Conservation (phyloP, 2,113 vertebrate genomes). For the Maccullochella peelii region DNA sequence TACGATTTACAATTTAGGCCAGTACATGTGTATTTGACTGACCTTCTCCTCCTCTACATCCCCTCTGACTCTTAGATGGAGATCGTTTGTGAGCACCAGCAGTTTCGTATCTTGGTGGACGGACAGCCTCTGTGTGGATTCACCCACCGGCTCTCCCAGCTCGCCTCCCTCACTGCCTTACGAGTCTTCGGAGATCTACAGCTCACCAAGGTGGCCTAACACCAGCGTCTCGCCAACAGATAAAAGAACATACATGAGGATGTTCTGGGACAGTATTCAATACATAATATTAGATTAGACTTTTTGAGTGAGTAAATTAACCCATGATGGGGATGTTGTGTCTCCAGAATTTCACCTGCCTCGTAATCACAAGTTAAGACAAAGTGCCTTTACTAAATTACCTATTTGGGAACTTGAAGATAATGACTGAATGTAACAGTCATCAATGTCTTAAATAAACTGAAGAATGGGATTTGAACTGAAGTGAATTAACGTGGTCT, state of each 20-base stretch:
- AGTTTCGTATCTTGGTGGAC: constrained; percentile 91
- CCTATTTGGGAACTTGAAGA: constrained; percentile 66
- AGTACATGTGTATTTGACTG: no score
- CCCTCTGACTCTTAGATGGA: constrained; percentile 86
- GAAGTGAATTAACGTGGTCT: constrained; percentile 32
- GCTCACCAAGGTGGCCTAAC: constrained; percentile 92
- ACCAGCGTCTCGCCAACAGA: not conserved
- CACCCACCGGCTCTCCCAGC: constrained; percentile 85
- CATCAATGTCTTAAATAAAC: constrained; percentile 37
- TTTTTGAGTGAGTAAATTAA: constrained; percentile 42
- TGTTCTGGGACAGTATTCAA: constrained; percentile 16
- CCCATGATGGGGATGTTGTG: constrained; percentile 33
- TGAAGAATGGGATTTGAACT: constrained; percentile 59
- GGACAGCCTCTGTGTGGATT: constrained; percentile 92
- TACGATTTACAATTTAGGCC: no score
- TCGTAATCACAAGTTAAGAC: constrained; percentile 66
- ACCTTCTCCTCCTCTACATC: not conserved
- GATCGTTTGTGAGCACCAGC: constrained; percentile 93
- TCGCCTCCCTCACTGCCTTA: constrained; percentile 87
- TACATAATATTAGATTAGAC: constrained; percentile 47
- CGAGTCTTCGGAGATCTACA: constrained; percentile 88
- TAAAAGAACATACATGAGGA: not conserved
- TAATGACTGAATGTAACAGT: constrained; percentile 55
- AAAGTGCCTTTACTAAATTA: constrained; percentile 83
- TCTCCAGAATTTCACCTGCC: constrained; percentile 58